Evolutionary conservation across 2,113 vertebrate genomes (phyloP).

Genomic region (Dicerorhinus sumatrensis): DNA sequence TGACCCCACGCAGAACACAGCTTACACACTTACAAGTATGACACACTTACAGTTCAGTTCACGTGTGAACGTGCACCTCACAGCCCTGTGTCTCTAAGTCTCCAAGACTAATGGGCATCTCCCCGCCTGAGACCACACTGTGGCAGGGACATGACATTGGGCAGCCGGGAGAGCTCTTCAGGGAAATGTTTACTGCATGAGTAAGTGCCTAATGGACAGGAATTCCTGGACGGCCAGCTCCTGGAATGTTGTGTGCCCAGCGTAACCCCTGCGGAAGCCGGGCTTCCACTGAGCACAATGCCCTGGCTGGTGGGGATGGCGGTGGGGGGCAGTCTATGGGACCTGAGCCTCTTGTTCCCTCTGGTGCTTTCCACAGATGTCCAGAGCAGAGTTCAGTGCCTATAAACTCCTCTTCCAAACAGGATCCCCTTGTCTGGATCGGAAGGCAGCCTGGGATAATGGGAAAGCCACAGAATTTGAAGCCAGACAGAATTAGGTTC

Average conservation of each 20-base stretch:
- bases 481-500: not conserved
- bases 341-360: not conserved
- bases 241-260: not conserved
- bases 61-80: not conserved
- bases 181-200: constrained; percentile 17
- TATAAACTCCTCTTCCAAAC: not conserved
- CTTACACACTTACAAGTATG: not conserved
- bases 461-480: not conserved
- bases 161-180: not conserved
- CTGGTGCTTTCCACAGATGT: not conserved
- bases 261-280: rapidly evolving
- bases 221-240: constrained; percentile 42
- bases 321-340: too few species aligned
- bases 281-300: not conserved
- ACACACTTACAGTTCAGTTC: not conserved
- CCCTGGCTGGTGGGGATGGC: not conserved
- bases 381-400: not conserved
- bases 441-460: not conserved
- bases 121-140: not conserved
- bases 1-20: not conserved
- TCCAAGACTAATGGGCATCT: not conserved
- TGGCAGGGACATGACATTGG: not conserved
- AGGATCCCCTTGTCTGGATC: not conserved
- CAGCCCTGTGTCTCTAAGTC: rapidly evolving
- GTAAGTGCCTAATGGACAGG: constrained; percentile 52